Percentiles rank a stretch among this genome's conserved stretches.
Conservation (phyloP, 2,113 vertebrate genomes). For the Cyanocitta stelleri region DNA sequence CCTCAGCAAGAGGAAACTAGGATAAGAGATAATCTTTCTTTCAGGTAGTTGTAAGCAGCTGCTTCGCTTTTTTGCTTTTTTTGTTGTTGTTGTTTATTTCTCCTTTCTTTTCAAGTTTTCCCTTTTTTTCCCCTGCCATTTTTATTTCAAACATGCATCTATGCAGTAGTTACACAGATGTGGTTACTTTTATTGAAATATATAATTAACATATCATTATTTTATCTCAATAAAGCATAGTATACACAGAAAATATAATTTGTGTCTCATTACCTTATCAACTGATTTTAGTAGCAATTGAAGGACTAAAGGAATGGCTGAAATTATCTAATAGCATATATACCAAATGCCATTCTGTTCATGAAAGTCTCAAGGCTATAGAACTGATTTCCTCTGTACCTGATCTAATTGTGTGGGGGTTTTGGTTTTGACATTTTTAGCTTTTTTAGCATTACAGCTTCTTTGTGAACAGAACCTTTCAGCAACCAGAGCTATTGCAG, state of each 20-base stretch:
- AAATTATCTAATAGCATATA: not conserved
- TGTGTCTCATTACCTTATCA: not conserved
- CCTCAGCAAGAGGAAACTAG: conserved; percentile 41
- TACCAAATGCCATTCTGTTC: not conserved
- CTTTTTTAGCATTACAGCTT: not conserved
- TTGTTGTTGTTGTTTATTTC: not conserved
- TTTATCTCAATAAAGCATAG: not conserved
- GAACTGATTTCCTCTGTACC: not conserved
- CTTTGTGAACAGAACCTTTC: not conserved
- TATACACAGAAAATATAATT: not conserved
- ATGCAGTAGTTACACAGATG: not conserved
- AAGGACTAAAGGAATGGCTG: not conserved
- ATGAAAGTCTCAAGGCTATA: not conserved
- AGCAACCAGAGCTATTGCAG: not conserved
- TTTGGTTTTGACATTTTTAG: not conserved
- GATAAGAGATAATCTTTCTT: conserved; percentile 53
- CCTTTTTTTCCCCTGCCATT: not conserved
- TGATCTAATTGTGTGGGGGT: not conserved
- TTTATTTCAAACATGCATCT: not conserved
- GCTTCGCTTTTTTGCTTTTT: not conserved
- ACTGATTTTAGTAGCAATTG: not conserved
- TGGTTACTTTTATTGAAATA: not conserved
- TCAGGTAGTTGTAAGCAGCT: conserved; percentile 45
- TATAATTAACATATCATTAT: not conserved
- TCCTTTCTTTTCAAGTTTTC: not conserved